These are phyloP conservation scores for Euzophera pinguis DNA, from an alignment of 2,888 invertebrate species.

Conservation along the genomic window DNA sequence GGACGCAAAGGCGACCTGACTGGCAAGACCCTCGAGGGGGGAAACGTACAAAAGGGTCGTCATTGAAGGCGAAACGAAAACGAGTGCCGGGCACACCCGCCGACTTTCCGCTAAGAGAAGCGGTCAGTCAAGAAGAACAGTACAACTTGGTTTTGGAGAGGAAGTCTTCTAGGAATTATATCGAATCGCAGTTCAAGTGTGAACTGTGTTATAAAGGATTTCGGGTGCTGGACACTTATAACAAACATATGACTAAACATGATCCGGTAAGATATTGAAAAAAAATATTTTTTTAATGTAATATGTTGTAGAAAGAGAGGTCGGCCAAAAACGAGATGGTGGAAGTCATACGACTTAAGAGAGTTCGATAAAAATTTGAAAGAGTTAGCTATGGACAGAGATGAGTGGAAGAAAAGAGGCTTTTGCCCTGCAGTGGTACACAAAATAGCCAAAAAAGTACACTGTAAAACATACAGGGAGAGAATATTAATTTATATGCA, in stretches of 20 bases:
- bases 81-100: slow-evolving; percentile 36
- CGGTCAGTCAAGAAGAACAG: slow-evolving; percentile 59
- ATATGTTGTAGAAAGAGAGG: no score
- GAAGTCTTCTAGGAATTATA: slow-evolving; percentile 52
- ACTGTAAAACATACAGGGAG: no score
- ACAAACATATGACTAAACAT: slow-evolving; percentile 69
- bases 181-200: slow-evolving; percentile 56
- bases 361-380: no score
- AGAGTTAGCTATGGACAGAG: no score
- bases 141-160: slow-evolving; percentile 50
- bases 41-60: slow-evolving; percentile 32
- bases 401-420: no score
- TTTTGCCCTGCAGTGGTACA: no score
- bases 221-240: slow-evolving; percentile 46
- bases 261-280: slow-evolving; percentile 47
- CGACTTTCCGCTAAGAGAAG: slow-evolving; percentile 50
- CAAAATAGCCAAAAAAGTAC: no score
- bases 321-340: no score
- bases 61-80: slow-evolving; percentile 34
- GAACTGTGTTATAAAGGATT: slow-evolving; percentile 60
- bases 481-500: no score
- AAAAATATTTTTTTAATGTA: no score
- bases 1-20: slow-evolving; percentile 45
- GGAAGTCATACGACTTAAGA: no score
- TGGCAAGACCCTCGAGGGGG: slow-evolving; percentile 46